Percentiles rank a stretch among this genome's conserved stretches.
phyloP scores from a whole-genome alignment of 2,113 vertebrate genomes.

The Charina bottae region DNA sequence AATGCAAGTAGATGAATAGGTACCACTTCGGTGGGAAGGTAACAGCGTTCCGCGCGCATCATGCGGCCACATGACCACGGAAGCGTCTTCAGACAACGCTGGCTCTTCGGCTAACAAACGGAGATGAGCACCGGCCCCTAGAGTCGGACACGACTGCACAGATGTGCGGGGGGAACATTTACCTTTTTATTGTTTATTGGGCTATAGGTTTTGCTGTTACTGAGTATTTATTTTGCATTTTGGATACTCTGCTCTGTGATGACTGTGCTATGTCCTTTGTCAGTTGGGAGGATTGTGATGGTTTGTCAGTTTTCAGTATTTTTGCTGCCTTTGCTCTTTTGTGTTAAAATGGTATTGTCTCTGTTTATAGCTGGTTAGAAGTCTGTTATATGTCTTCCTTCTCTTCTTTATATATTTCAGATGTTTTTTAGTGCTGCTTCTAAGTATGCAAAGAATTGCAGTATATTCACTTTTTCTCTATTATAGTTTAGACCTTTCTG shows the following conservation, averaged over 20 bases:
- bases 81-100: too few relatives aligned
- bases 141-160: too few relatives aligned
- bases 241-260: neutral
- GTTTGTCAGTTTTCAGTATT: neutral
- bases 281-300: neutral
- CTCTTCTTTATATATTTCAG: neutral
- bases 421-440: neutral
- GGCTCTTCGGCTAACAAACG: too few relatives aligned
- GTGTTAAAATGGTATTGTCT: neutral
- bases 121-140: too few relatives aligned
- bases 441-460: neutral
- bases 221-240: neutral
- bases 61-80: too few relatives aligned
- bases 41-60: too few relatives aligned
- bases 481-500: neutral
- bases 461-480: neutral
- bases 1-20: too few relatives aligned
- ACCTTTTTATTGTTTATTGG: too few relatives aligned
- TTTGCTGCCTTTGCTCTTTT: neutral
- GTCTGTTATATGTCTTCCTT: neutral
- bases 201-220: neutral
- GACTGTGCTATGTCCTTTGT: neutral
- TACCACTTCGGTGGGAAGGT: too few relatives aligned
- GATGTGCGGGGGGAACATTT: too few relatives aligned
- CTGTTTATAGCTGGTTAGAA: neutral